These are phyloP conservation scores for Camelus dromedarius DNA, from an alignment of 2,113 vertebrate species.

Conservation along the genomic window DNA sequence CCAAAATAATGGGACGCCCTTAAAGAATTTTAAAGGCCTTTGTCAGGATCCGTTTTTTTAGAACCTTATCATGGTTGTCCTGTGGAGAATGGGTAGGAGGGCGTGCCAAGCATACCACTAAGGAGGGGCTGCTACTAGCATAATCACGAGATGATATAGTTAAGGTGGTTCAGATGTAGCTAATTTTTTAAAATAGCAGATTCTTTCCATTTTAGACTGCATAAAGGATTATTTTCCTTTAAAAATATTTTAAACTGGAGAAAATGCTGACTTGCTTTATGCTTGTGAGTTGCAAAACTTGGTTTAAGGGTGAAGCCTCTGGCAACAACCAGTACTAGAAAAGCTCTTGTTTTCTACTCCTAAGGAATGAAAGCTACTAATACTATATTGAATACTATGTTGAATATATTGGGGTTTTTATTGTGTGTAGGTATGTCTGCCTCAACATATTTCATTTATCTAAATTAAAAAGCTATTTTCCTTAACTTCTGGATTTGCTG, in stretches of 20 bases:
- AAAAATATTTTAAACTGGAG: background rate
- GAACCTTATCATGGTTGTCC: background rate
- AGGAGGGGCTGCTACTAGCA: background rate
- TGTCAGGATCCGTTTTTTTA: background rate
- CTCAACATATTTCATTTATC: background rate
- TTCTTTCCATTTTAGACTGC: conserved; percentile 1
- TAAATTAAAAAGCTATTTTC: conserved; percentile 10
- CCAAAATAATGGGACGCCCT: background rate
- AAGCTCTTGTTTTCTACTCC: background rate
- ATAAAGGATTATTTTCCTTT: conserved; percentile 9
- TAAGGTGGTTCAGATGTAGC: background rate
- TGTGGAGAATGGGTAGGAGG: background rate
- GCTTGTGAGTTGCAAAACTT: background rate
- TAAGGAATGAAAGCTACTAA: background rate
- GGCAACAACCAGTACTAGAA: background rate
- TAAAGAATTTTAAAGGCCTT: background rate
- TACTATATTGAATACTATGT: background rate
- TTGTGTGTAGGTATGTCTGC: background rate
- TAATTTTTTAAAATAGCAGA: background rate
- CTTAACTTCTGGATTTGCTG: background rate
- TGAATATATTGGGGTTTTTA: background rate
- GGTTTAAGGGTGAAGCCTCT: conserved; percentile 1
- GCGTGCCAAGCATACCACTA: background rate
- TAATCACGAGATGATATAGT: background rate
- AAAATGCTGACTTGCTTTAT: background rate